These are phyloP conservation scores for Climacteris rufus DNA, from an alignment of 2,113 vertebrate genomes.

Conservation along the genomic window DNA sequence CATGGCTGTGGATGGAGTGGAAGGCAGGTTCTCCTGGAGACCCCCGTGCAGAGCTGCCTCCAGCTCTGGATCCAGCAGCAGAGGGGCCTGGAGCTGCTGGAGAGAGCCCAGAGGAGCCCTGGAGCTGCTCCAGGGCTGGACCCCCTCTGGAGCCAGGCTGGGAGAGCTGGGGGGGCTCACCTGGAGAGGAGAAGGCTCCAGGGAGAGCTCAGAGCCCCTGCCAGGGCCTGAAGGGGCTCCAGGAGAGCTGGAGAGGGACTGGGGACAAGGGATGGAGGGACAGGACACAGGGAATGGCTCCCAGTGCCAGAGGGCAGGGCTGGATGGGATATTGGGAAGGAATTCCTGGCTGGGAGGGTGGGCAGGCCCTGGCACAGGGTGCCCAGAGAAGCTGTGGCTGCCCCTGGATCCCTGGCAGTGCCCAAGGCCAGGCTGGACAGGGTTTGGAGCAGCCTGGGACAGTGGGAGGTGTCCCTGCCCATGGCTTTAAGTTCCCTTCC, in stretches of 20 bases:
- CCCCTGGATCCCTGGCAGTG: background rate
- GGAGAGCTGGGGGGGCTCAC: background rate
- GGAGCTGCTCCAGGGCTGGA: background rate
- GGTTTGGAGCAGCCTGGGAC: background rate
- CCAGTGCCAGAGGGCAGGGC: accelerated
- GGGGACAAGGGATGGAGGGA: background rate
- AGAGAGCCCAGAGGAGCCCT: accelerated
- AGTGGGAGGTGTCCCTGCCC: background rate
- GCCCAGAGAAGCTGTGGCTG: background rate
- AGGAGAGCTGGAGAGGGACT: background rate
- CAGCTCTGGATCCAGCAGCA: accelerated
- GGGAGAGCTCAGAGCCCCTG: background rate
- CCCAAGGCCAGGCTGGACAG: background rate
- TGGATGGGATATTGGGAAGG: background rate
- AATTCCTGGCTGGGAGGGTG: background rate
- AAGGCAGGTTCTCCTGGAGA: background rate
- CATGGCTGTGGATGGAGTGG: accelerated
- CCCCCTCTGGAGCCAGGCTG: background rate
- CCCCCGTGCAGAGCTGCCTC: background rate
- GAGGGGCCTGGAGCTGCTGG: background rate
- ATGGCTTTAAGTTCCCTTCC: background rate
- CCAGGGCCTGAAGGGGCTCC: background rate
- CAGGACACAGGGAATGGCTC: background rate
- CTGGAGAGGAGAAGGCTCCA: background rate
- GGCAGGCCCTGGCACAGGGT: background rate